Evolutionary conservation across 1,140 invertebrate species (phyloP).

Genomic region (Heliconius eleuchia): DNA sequence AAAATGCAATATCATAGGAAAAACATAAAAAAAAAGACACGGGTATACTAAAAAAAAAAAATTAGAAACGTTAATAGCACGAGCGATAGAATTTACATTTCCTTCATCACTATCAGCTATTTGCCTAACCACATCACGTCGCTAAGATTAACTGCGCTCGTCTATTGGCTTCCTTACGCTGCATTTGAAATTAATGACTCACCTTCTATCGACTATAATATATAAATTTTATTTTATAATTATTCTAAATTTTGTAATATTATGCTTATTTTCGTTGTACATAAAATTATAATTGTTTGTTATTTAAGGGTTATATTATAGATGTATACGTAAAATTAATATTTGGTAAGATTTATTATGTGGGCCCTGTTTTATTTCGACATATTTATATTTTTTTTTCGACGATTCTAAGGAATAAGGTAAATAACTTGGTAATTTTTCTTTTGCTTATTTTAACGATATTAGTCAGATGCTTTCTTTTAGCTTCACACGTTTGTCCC

Average conservation of each 20-base stretch:
- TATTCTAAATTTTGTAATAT: not conserved
- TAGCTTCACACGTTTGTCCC: too few species aligned
- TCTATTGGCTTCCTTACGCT: constrained; percentile 45
- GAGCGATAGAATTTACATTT: not conserved
- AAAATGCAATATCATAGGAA: not conserved
- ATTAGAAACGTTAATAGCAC: not conserved
- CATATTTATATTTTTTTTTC: too few species aligned
- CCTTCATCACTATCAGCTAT: constrained; percentile 30
- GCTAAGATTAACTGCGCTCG: constrained; percentile 50
- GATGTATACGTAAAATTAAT: too few species aligned
- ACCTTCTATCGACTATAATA: not conserved
- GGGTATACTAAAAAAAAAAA: not conserved
- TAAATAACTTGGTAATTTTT: too few species aligned
- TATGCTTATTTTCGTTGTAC: not conserved
- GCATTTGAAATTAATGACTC: constrained; percentile 54
- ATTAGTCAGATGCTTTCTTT: too few species aligned
- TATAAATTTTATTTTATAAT: not conserved
- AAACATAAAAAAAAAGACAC: not conserved
- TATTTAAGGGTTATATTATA: too few species aligned
- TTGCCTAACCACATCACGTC: constrained; percentile 38
- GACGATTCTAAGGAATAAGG: too few species aligned
- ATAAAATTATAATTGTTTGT: not conserved
- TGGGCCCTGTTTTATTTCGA: too few species aligned
- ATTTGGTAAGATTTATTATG: too few species aligned
- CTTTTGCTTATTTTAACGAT: too few species aligned